Conservation (phyloP, 2,113 vertebrate genomes). For the Hippocampus barbouri region DNA sequence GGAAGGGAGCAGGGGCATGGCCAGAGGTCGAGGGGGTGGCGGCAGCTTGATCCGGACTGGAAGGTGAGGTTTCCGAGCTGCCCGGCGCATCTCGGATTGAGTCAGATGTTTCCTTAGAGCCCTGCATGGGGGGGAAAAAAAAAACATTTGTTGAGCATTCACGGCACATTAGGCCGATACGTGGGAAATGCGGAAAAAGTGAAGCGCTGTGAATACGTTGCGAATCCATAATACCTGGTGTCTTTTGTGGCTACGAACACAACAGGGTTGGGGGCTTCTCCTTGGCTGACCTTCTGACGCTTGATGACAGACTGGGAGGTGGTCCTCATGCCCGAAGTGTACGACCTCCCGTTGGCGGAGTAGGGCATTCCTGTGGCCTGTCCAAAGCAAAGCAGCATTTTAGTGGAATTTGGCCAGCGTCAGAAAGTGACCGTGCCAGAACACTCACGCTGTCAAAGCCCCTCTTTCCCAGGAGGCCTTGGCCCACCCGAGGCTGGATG, state of each 20-base stretch:
- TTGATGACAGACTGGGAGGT: constrained; percentile 85
- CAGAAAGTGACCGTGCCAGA: neutral
- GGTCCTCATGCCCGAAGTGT: constrained; percentile 82
- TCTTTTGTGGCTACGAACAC: constrained; percentile 94
- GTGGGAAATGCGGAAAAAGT: no score
- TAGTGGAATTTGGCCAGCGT: neutral
- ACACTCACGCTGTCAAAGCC: constrained; percentile 80
- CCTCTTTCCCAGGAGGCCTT: constrained; percentile 82
- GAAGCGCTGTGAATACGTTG: neutral
- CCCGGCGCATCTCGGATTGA: constrained; percentile 87
- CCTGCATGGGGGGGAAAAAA: constrained; percentile 55
- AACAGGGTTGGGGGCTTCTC: constrained; percentile 89
- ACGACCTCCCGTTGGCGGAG: constrained; percentile 86
- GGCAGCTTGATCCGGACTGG: constrained; percentile 82
- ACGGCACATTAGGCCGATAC: no score
- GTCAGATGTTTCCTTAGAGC: constrained; percentile 86
- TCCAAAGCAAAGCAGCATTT: neutral
- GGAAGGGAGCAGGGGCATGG: constrained; percentile 76
- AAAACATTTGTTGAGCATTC: neutral
- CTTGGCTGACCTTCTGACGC: constrained; percentile 88
- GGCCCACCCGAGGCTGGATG: constrained; percentile 79
- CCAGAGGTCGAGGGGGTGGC: constrained; percentile 66
- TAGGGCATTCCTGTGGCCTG: constrained; percentile 74
- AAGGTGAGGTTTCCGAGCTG: constrained; percentile 84
- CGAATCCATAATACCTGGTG: constrained; percentile 74